These are phyloP conservation scores for Tetanocera ferruginea DNA, from an alignment of 2,888 invertebrate species.

Conservation along the genomic window DNA sequence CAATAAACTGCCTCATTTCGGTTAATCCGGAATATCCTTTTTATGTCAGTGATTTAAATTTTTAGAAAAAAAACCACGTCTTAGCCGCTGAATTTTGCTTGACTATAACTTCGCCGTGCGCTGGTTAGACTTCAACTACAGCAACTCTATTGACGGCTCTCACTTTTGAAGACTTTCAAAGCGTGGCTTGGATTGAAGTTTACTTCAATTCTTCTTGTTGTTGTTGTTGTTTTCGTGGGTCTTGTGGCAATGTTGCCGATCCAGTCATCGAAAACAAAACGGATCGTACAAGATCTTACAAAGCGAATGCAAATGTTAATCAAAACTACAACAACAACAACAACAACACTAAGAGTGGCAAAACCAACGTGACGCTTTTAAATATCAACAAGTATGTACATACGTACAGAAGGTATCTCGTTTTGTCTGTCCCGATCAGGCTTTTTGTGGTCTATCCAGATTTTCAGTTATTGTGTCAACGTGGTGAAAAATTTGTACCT, in stretches of 20 bases:
- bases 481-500: slow-evolving; percentile 29
- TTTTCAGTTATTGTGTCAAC: slow-evolving; percentile 7
- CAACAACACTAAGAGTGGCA: slow-evolving; percentile 41
- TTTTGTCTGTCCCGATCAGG: not conserved
- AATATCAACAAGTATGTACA: slow-evolving; percentile 28
- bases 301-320: slow-evolving; percentile 57
- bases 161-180: slow-evolving; percentile 70
- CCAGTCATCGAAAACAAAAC: slow-evolving; percentile 38
- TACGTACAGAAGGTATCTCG: slow-evolving; percentile 15
- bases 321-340: slow-evolving; percentile 52
- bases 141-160: slow-evolving; percentile 61
- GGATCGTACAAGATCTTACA: slow-evolving; percentile 7
- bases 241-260: slow-evolving; percentile 33
- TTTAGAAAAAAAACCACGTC: not conserved
- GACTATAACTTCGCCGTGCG: slow-evolving; percentile 54
- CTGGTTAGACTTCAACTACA: slow-evolving; percentile 69
- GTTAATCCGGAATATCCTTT: slow-evolving; percentile 19
- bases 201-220: slow-evolving; percentile 41
- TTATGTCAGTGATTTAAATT: not conserved
- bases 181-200: slow-evolving; percentile 41
- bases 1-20: slow-evolving; percentile 66
- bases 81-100: not conserved
- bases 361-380: slow-evolving; percentile 16
- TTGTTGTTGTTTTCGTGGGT: slow-evolving; percentile 15
- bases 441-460: slow-evolving; percentile 8